Evolutionary conservation across 2,888 invertebrate genomes (phyloP), one percentile per base, ranked within the genome.

Genomic region (Harpagoxenus sublaevis): DNA sequence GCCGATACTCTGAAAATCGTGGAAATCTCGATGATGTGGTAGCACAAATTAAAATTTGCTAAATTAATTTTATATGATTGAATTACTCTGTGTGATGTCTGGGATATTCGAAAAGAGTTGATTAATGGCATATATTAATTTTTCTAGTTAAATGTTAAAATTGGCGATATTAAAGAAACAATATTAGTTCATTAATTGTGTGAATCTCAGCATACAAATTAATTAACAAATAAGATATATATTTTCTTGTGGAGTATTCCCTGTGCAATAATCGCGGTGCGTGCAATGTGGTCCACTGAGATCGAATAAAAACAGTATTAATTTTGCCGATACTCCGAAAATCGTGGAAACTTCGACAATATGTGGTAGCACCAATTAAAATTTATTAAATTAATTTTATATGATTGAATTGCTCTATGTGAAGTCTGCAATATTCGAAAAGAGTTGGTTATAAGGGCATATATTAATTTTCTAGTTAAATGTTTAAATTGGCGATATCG

Each of bases 101-200:
- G 28, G 6, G 6, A 9, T 23, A 23, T 9, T 18, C 1, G 15
- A 55, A 45, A 42, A 35, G 12, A 45, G 5, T 45, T 5, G 45
- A 0, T 23, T 45, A 57, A 53, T 10, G 1, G 5, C 3, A 2
- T 55, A 18, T 60, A 70, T 48, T 57, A 48, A 48, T 45, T 57
- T 23, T 57, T 6, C 18, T n/a, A 28, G 15, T 63, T 23, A 45
- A 73, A 57, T 28, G 60, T 28, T 60, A 2, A 48, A 62, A 60
- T 73, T 79, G 12, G 48, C 48, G 12, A 45, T 51, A 28, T 39
- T 8, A 18, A 71, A 35, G 35, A 28, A 71, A 39, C 12, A 79
- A 79, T 73, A 73, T 62, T 73, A 73, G 48, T 73, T 62, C 10
- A 62, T 23, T 23, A 23, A 23, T 23, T 23, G 23, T 23, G 23